Base-by-base conservation (phyloP, 1,140 invertebrate species). In the Temnothorax curvispinosus region DNA sequence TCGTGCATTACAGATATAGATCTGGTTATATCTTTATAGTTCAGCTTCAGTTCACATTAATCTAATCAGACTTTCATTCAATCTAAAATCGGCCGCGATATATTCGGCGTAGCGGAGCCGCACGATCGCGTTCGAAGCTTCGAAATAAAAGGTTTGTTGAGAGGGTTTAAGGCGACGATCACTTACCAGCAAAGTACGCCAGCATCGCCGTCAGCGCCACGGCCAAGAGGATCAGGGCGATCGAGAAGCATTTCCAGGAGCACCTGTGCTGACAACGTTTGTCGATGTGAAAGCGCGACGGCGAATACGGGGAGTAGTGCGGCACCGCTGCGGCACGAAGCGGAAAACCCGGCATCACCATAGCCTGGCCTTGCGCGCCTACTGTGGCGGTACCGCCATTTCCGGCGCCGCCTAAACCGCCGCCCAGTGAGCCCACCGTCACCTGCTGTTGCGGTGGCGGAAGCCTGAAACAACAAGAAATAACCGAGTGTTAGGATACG, bases 181-280 rank as follows among this genome's bases (percentile, higher is more conserved):
- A 96, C 97, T 97, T 96, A 99, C 99, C 97, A 96, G 98, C 98
- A 96, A 99, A 99, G 96, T 99, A 99, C 88, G 98, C 97, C 91
- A 99, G 96, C 96, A 98, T 98, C 81, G 98, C 98, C 90, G 98
- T 97, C 90, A 99, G 96, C 87, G 98, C 97, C 88, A 99, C 97
- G 93, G 97, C 97, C 91, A 99, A 96, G 90, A 99, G 96, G 93
- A 99, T 98, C 95, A 99, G 97, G 88, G 97, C 97, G 94, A 99
- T 98, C 94, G 98, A 98, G 93, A 98, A 97, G 95, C 98, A 99
- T 95, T 98, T 98, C 99, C 99, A 99, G 92, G 98, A 98, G 96
- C 98, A 99, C 87, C 98, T 96, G 93, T 98, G 98, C 93, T 98
- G 98, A 95, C 98, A 98, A 86, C 98, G 97, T 95, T 99, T 99